Percentiles rank a stretch among this genome's conserved stretches.
Conservation (phyloP, 2,888 invertebrate species). For the Tanaodytes sp. region DNA sequence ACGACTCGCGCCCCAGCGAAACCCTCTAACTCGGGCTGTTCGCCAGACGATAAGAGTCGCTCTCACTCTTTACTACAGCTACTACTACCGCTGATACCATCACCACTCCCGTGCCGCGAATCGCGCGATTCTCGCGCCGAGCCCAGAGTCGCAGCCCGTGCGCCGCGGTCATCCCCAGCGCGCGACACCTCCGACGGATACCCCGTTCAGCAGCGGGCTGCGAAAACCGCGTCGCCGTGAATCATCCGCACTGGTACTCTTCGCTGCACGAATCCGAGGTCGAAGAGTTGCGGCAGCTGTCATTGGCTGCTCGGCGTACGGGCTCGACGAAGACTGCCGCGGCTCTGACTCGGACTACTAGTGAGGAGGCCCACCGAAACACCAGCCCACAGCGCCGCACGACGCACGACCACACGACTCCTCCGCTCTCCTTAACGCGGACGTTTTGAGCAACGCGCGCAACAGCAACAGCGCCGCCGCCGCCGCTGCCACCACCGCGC, state of each 20-base stretch:
- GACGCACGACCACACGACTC: constrained; percentile 46
- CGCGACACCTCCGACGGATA: too few species aligned
- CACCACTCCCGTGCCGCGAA: constrained; percentile 33
- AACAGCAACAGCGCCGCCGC: constrained; percentile 56
- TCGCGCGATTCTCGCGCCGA: constrained; percentile 50
- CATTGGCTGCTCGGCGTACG: constrained; percentile 63
- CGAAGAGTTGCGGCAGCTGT: constrained; percentile 44
- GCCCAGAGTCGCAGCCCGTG: constrained; percentile 19
- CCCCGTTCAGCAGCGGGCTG: too few species aligned
- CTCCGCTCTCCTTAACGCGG: constrained; percentile 56
- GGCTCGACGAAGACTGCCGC: constrained; percentile 67
- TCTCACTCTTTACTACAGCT: constrained; percentile 31
- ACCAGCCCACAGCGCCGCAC: constrained; percentile 56
- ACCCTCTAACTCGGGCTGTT: constrained; percentile 58
- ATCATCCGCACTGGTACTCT: background rate
- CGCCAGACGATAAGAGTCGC: constrained; percentile 29
- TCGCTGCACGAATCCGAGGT: constrained; percentile 24
- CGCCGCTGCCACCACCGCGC: constrained; percentile 48
- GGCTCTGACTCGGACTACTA: constrained; percentile 61
- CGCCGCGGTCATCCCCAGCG: constrained; percentile 27
- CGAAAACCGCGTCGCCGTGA: too few species aligned
- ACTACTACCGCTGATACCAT: constrained; percentile 37
- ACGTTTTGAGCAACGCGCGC: constrained; percentile 58
- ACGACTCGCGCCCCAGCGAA: constrained; percentile 46
- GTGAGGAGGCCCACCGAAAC: constrained; percentile 51